These are phyloP conservation scores for Hormiphora californensis DNA, from an alignment of 37 sponge, comb jelly and placozoan genomes.

Conservation along the genomic window DNA sequence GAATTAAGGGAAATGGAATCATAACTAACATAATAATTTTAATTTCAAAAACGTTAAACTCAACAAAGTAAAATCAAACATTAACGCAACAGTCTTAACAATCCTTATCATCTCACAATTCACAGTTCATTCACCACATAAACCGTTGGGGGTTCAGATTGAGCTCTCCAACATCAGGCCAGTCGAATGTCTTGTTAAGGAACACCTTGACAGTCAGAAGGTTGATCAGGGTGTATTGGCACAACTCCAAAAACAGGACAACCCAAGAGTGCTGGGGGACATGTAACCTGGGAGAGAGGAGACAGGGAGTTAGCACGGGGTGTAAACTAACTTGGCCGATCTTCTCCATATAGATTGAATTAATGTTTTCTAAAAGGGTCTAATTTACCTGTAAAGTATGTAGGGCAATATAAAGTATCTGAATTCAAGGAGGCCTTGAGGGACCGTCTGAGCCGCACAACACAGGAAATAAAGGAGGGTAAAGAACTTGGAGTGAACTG, in stretches of 20 bases:
- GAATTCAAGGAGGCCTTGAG: slow-evolving; percentile 82
- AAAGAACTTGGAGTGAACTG: slow-evolving; percentile 38
- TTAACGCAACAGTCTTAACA: no score
- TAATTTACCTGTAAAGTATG: slow-evolving; percentile 55
- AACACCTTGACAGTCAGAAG: slow-evolving; percentile 2
- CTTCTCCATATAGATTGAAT: no score
- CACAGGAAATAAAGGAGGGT: slow-evolving; percentile 56
- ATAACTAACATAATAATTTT: no score
- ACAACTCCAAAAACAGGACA: slow-evolving; percentile 10
- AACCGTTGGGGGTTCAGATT: slow-evolving; percentile 7
- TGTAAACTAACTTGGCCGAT: no score
- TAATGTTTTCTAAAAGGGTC: no score
- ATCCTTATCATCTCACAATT: neutral
- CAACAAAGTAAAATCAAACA: no score
- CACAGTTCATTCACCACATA: neutral
- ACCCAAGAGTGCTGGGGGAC: slow-evolving; percentile 45
- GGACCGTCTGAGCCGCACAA: slow-evolving; percentile 59
- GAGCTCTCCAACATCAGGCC: neutral
- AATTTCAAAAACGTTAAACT: no score
- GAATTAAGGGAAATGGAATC: no score
- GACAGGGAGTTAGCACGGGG: neutral
- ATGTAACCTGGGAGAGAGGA: neutral
- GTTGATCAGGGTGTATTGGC: slow-evolving; percentile 30
- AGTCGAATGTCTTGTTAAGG: slow-evolving; percentile 34
- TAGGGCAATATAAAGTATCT: slow-evolving; percentile 89